Percentiles rank a stretch among this genome's conserved stretches.
Evolutionary conservation across 1,140 invertebrate species (phyloP).

Genomic region (Araneus ventricosus): DNA sequence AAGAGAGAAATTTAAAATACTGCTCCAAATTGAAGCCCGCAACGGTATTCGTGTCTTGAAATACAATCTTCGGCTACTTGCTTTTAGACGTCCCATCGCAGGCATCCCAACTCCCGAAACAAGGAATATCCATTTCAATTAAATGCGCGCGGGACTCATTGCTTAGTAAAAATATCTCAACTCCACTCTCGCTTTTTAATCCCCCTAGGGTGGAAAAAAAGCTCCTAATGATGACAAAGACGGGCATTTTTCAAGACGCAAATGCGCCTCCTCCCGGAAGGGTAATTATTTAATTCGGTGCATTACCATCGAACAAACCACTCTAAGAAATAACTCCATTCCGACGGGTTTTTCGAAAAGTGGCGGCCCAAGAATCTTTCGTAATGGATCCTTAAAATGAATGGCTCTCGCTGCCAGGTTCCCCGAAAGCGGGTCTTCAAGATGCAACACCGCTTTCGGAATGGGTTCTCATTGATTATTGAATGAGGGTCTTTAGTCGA

Average conservation of each 20-base stretch:
- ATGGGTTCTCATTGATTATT: neutral
- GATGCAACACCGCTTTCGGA: neutral
- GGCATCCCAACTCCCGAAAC: neutral
- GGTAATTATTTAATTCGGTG: neutral
- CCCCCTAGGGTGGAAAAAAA: neutral
- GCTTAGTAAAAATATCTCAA: neutral
- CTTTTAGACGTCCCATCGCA: neutral
- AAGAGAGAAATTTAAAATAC: too few relatives aligned
- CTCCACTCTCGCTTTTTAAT: neutral
- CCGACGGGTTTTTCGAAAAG: neutral
- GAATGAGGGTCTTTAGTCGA: neutral
- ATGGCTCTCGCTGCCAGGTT: neutral
- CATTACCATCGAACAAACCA: neutral
- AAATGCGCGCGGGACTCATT: neutral
- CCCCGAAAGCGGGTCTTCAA: neutral
- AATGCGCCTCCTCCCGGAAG: neutral
- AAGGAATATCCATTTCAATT: neutral
- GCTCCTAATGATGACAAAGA: neutral
- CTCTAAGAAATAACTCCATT: neutral
- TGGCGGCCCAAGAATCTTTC: neutral
- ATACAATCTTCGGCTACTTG: too few relatives aligned
- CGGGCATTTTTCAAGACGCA: neutral
- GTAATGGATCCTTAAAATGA: neutral
- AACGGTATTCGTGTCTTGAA: too few relatives aligned
- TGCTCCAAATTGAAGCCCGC: too few relatives aligned